These are phyloP conservation scores for Toxonevra muliebris DNA, from an alignment of 2,888 invertebrate species.

Conservation along the genomic window DNA sequence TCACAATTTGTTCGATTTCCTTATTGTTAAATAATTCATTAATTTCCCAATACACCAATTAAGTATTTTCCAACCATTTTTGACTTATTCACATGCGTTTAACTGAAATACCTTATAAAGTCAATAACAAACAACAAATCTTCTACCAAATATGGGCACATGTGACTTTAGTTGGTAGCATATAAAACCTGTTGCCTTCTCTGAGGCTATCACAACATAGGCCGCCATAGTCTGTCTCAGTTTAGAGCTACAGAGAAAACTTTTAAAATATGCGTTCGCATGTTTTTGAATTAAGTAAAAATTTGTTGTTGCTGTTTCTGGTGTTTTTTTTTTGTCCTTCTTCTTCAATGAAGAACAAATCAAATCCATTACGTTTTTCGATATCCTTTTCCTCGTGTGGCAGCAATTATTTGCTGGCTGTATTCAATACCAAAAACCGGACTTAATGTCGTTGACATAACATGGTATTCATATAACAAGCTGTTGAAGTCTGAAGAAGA, in stretches of 20 bases:
- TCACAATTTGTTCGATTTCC: no score
- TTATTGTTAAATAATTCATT: no score
- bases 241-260: background rate
- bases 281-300: slow-evolving; percentile 32
- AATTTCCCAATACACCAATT: no score
- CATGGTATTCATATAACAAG: background rate
- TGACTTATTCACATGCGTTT: no score
- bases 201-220: background rate
- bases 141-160: no score
- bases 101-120: no score
- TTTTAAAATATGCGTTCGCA: slow-evolving; percentile 33
- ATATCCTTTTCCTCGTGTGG: slow-evolving; percentile 21
- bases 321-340: background rate
- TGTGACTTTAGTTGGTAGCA: no score
- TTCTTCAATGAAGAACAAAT: background rate
- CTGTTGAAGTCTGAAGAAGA: background rate
- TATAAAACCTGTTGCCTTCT: background rate
- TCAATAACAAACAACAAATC: no score
- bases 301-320: background rate
- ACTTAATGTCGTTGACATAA: slow-evolving; percentile 4
- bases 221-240: background rate
- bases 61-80: no score
- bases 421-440: background rate
- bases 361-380: background rate
- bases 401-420: slow-evolving; percentile 26